Evolutionary conservation across 2,113 vertebrate genomes (phyloP), one percentile per base, ranked within the genome.

Genomic region (Oreochromis niloticus): DNA sequence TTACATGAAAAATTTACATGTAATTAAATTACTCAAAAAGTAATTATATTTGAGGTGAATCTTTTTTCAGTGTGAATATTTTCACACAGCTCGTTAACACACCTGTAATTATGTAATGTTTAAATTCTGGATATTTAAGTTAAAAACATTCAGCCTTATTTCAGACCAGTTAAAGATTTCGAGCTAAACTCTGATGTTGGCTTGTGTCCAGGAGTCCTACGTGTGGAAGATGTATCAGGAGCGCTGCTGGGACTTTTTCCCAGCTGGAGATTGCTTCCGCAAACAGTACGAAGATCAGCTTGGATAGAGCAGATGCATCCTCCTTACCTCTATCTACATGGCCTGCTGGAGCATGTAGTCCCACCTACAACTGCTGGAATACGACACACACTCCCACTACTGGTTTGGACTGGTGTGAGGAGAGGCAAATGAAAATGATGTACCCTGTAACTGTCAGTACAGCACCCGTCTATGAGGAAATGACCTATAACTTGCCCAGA

Each of bases 201-300:
- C 71, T 8, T 13, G 27, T 48, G 17, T 96, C 34, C 93, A 99
- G 98, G 98, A 99, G 94, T 99, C 99, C 1, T 99, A 98, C 8
- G 99, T 99, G 84, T 99, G 99, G 99, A 99, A 99, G 96, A 99
- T 99, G 99, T 99, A 99, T 93, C 99, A 99, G 95, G 98, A 99
- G 95, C 96, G 99, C 92, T 98, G 97, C 7, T 99, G 98, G 99
- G 99, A 99, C 88, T 99, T 99, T 85, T 99, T 99, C 95, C 98
- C 99, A 16, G 99, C 98, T 27, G 99, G 99, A 17, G 99, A 99
- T 87, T 99, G 98, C 95, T 99, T 99, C 95, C 97, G 99, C 50
- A 99, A 99, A 96, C 99, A 99, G 90, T 99, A 99, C 5, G 98
- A 99, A 94, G 99, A 99, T 95, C 98, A 97, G 93, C 97, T 99